These are phyloP conservation scores for Bufo bufo DNA, from an alignment of 2,113 vertebrate species.

Conservation along the genomic window DNA sequence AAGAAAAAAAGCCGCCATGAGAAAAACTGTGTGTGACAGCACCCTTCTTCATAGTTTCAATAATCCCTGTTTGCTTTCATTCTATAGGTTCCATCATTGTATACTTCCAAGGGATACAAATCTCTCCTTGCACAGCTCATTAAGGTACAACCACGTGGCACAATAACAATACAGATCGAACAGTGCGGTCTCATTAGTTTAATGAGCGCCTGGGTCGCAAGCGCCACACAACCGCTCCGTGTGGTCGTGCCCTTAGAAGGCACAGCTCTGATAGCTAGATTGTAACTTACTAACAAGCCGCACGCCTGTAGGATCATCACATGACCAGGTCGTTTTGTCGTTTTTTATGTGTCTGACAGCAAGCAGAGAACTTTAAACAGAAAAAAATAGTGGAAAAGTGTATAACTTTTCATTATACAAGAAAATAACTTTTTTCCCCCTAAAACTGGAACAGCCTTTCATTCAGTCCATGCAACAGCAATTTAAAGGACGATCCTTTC, in stretches of 20 bases:
- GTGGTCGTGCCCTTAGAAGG: too few species aligned
- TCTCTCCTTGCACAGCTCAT: not conserved
- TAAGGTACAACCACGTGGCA: too few species aligned
- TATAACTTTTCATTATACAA: not conserved
- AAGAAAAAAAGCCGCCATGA: too few species aligned
- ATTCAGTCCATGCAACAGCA: not conserved
- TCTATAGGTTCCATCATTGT: not conserved
- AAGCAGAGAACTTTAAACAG: not conserved
- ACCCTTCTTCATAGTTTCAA: too few species aligned
- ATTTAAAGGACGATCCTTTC: not conserved
- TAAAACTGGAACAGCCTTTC: not conserved
- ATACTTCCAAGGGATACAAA: not conserved
- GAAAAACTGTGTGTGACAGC: too few species aligned
- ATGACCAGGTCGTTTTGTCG: not conserved
- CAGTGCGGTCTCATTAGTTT: too few species aligned
- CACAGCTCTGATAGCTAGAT: too few species aligned
- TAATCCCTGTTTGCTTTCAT: not conserved
- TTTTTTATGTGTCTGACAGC: not conserved
- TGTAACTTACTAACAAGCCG: too few species aligned
- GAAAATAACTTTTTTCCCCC: not conserved
- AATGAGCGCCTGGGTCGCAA: too few species aligned
- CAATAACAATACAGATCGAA: too few species aligned
- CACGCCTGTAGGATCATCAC: not conserved
- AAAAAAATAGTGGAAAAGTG: not conserved
- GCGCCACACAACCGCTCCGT: too few species aligned